Evolutionary conservation across 1,140 invertebrate species (phyloP), one percentile per base, ranked within the genome.

Genomic region (Drosophila ananassae): DNA sequence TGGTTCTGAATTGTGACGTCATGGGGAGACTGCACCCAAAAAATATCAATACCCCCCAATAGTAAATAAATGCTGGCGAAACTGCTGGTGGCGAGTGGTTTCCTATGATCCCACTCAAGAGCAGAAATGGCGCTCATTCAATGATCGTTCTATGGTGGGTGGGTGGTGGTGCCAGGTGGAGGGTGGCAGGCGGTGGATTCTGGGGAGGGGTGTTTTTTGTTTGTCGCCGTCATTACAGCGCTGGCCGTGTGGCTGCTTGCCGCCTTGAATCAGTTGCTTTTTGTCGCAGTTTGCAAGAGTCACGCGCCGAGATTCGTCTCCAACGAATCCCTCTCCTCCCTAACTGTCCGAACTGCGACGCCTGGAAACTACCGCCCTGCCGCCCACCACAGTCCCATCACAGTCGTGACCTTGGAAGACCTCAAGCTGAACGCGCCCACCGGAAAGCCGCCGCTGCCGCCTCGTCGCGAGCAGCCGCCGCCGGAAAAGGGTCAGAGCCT

Each of bases 351-450:
- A n/a, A 37, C 28, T 47, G 44, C 17, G 21, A 9, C 17, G 17
- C 30, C 48, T 5, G 2, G 34, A 52, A 34, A 34, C 21, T 30
- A 37, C 9, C 30, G 28, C 8, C 17, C 21, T 12, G 12, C 28
- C 25, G 3, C 17, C 39, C 22, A 21, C 28, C 5, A 17, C 17
- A 17, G 8, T 13, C 24, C 47, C 30, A 2, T 58, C 7, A 21
- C 51, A 37, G 28, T 60, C 44, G 48, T 62, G 50, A 60, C 68
- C 59, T 63, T 69, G 69, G 76, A 87, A 53, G 75, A 59, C 79
- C 59, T 89, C 83, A 89, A 89, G 79, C 83, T 89, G 83, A 89
- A 79, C 84, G 73, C 55, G 47, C 81, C 67, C 52, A 67, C 79
- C 48, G 83, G 76, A 79, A 89, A 89, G 50, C 83, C 83, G 53